These are phyloP conservation scores for Micropterix aruncella DNA, from an alignment of 2,888 invertebrate species.

Conservation along the genomic window DNA sequence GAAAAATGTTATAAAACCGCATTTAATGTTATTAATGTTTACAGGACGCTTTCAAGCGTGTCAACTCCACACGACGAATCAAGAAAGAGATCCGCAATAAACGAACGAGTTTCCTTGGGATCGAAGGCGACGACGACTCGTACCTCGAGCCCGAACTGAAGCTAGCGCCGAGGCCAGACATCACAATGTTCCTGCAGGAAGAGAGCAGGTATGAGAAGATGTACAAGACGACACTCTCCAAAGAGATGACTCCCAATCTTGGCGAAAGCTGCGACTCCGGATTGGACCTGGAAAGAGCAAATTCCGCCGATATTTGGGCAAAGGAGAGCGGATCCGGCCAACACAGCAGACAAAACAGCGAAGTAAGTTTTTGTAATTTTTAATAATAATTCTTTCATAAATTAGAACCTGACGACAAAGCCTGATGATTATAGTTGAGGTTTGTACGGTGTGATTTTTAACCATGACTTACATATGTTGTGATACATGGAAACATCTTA, in stretches of 20 bases:
- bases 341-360: slow-evolving; percentile 71
- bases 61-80: slow-evolving; percentile 72
- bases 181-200: slow-evolving; percentile 65
- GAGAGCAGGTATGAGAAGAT: slow-evolving; percentile 66
- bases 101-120: slow-evolving; percentile 73
- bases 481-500: no score
- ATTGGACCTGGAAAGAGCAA: slow-evolving; percentile 50
- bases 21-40: slow-evolving; percentile 12
- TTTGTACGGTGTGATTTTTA: no score
- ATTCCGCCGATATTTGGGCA: slow-evolving; percentile 45
- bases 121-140: slow-evolving; percentile 58
- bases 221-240: slow-evolving; percentile 56
- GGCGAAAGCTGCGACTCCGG: slow-evolving; percentile 67
- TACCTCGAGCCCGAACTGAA: slow-evolving; percentile 55
- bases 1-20: no score
- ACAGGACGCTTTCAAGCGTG: slow-evolving; percentile 50
- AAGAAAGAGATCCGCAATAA: slow-evolving; percentile 76
- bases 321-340: slow-evolving; percentile 39
- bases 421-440: no score
- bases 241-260: slow-evolving; percentile 49
- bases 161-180: slow-evolving; percentile 62
- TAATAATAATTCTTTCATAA: not conserved
- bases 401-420: no score
- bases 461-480: no score
- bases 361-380: slow-evolving; percentile 24